Evolutionary conservation across 1,140 invertebrate species (phyloP).

Genomic region (Ceratina japonica): DNA sequence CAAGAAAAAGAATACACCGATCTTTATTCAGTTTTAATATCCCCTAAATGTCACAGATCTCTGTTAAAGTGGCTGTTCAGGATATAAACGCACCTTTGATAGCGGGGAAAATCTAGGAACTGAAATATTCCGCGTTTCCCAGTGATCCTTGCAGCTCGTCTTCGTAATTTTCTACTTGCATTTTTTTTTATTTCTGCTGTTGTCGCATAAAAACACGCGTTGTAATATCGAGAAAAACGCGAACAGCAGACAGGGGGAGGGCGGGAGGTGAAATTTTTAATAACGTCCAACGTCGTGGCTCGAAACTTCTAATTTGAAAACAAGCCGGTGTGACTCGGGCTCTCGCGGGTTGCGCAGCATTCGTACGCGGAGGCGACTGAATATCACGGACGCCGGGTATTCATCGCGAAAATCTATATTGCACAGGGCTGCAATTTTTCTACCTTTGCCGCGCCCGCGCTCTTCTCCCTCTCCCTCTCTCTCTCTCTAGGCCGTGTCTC

Average conservation of each 20-base stretch:
- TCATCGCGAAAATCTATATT: slow-evolving; percentile 52
- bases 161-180: not conserved
- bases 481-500: no score
- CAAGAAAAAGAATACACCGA: no score
- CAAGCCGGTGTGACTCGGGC: slow-evolving; percentile 14
- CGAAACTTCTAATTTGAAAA: slow-evolving; percentile 50
- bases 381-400: slow-evolving; percentile 30
- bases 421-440: slow-evolving; percentile 46
- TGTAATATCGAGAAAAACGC: slow-evolving; percentile 27
- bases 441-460: slow-evolving; percentile 21
- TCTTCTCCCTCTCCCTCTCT: not conserved
- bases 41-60: no score
- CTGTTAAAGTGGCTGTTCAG: no score
- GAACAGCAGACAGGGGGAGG: no score
- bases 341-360: slow-evolving; percentile 6
- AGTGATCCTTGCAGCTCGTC: no score
- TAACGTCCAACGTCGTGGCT: slow-evolving; percentile 35
- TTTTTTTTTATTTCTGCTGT: not conserved
- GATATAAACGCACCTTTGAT: no score
- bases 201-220: not conserved
- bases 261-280: slow-evolving; percentile 28
- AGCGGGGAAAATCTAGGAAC: no score
- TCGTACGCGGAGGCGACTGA: slow-evolving; percentile 29
- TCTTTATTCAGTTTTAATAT: no score
- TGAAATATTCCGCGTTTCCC: no score